phyloP scores from a whole-genome alignment of 2,888 invertebrate genomes.

The Schizaphis graminum region DNA sequence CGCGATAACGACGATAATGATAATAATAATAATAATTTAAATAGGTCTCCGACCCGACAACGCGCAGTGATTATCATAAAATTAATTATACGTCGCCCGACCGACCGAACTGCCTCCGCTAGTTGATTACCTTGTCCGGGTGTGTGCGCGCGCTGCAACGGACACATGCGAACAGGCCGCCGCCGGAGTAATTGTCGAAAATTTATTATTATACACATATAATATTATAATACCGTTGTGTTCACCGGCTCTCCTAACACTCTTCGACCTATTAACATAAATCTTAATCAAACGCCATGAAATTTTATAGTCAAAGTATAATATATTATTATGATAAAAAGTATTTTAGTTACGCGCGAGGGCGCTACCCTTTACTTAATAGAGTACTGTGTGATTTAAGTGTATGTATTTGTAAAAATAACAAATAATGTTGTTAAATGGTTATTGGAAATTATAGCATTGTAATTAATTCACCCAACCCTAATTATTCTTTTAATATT shows the following conservation, averaged over 20 bases:
- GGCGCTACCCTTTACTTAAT: neutral
- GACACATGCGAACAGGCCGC: neutral
- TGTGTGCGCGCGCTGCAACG: neutral
- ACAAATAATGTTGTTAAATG: neutral
- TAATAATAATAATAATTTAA: conserved; percentile 2
- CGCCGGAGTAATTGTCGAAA: conserved; percentile 32
- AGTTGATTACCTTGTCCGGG: conserved; percentile 37
- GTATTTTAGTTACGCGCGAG: neutral
- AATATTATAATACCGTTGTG: neutral
- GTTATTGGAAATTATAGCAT: neutral
- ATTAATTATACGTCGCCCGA: conserved; percentile 32
- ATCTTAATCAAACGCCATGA: conserved; percentile 6
- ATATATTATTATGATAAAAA: neutral
- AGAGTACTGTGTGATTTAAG: neutral
- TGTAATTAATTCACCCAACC: neutral
- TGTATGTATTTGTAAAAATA: neutral
- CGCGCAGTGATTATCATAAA: conserved; percentile 21
- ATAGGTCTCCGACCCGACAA: neutral
- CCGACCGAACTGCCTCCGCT: neutral
- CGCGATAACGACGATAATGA: neutral
- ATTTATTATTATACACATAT: conserved; percentile 15
- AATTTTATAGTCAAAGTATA: neutral
- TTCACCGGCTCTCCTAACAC: neutral
- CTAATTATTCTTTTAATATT: neutral
- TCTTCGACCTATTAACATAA: conserved; percentile 22